Conservation (phyloP, 2,888 invertebrate species). For the Tipula unca region DNA sequence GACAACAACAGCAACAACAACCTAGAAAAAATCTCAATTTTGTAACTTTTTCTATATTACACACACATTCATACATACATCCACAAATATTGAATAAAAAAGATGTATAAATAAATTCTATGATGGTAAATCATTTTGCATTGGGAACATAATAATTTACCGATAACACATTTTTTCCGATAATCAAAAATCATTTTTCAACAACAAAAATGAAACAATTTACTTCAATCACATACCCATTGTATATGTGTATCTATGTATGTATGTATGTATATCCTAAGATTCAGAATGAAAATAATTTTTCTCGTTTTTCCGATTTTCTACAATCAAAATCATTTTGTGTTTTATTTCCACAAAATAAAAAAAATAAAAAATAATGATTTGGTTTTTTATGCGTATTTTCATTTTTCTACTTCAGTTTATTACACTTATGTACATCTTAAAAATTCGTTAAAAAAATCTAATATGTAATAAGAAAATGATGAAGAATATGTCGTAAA, state of each 20-base stretch:
- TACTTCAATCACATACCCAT: background rate
- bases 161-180: background rate
- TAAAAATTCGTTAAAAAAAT: background rate
- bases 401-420: background rate
- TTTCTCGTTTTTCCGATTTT: background rate
- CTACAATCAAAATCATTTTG: background rate
- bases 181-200: background rate
- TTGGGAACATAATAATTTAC: background rate
- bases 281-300: background rate
- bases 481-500: background rate
- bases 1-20: too few relatives aligned
- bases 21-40: background rate
- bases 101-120: background rate
- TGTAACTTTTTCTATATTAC: background rate
- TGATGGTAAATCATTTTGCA: background rate
- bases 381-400: background rate
- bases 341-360: background rate
- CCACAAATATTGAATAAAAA: background rate
- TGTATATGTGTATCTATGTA: background rate
- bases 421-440: background rate
- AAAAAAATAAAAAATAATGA: background rate
- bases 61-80: background rate
- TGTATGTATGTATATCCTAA: background rate
- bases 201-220: background rate
- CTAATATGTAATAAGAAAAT: too few relatives aligned